Evolutionary conservation across 2,888 invertebrate genomes (phyloP).

Genomic region (Seladonia tumulorum): DNA sequence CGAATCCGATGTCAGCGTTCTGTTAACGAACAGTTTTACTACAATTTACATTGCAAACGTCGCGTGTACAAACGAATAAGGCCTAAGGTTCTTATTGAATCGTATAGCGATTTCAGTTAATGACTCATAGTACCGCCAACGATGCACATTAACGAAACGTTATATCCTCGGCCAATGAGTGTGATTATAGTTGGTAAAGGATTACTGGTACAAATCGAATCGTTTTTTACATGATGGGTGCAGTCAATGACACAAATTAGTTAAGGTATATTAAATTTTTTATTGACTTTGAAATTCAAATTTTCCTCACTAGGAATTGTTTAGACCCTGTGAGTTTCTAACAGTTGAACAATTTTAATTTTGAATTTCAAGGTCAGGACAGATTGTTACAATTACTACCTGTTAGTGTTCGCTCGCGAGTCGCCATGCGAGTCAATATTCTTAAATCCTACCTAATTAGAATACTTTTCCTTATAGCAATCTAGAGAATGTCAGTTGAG

Average conservation of each 20-base stretch:
- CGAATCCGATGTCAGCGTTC: neutral
- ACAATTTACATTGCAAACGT: slow-evolving; percentile 3
- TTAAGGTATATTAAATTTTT: neutral
- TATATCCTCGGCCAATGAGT: neutral
- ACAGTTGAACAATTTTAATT: neutral
- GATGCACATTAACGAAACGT: neutral
- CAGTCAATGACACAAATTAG: neutral
- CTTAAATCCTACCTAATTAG: neutral
- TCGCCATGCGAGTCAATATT: neutral
- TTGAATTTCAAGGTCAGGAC: slow-evolving; percentile 6
- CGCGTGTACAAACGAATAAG: neutral
- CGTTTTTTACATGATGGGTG: neutral
- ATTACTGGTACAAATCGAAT: slow-evolving; percentile 3
- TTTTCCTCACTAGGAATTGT: neutral
- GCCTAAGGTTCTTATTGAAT: slow-evolving; percentile 7
- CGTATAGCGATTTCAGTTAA: neutral
- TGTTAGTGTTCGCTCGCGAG: neutral
- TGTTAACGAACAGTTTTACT: slow-evolving; percentile 1
- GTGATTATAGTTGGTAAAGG: neutral
- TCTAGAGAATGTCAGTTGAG: neutral
- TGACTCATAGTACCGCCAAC: neutral
- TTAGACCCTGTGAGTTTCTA: neutral
- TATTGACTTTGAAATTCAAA: slow-evolving; percentile 5
- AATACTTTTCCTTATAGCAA: slow-evolving; percentile 1
- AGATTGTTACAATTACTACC: neutral